Conservation (phyloP, 2,888 invertebrate genomes). For the Drosophila fungiperda region DNA sequence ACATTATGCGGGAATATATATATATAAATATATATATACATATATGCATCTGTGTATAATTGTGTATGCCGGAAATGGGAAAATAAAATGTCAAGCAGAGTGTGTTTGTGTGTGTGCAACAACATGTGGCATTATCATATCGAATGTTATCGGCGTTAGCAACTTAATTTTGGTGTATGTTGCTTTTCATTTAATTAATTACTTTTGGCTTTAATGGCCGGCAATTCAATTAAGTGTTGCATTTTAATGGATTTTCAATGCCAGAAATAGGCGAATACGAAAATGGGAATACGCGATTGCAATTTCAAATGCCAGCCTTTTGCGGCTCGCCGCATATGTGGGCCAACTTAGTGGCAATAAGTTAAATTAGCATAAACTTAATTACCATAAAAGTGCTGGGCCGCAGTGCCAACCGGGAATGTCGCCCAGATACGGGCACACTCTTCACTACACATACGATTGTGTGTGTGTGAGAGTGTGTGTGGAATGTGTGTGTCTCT, state of each 20-base stretch:
- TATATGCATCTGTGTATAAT: background rate
- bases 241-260: constrained; percentile 51
- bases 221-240: constrained; percentile 47
- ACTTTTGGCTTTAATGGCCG: constrained; percentile 29
- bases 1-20: constrained; percentile 30
- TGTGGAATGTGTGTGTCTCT: constrained; percentile 17
- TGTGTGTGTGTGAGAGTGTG: constrained; percentile 6
- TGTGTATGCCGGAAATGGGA: constrained; percentile 16
- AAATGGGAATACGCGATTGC: constrained; percentile 18
- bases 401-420: constrained; percentile 68
- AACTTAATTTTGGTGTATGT: constrained; percentile 35
- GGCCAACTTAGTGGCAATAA: constrained; percentile 79
- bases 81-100: constrained; percentile 50
- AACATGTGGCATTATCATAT: constrained; percentile 25
- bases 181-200: constrained; percentile 64
- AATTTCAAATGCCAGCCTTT: constrained; percentile 41
- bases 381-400: constrained; percentile 79
- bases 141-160: constrained; percentile 38
- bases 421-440: constrained; percentile 49
- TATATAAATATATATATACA: background rate
- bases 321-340: constrained; percentile 77
- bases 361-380: constrained; percentile 80
- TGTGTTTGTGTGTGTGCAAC: constrained; percentile 16
- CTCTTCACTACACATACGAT: background rate
- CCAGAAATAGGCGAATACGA: constrained; percentile 13